Evolutionary conservation across 1,140 invertebrate species (phyloP).

Genomic region (Drosophila auraria): DNA sequence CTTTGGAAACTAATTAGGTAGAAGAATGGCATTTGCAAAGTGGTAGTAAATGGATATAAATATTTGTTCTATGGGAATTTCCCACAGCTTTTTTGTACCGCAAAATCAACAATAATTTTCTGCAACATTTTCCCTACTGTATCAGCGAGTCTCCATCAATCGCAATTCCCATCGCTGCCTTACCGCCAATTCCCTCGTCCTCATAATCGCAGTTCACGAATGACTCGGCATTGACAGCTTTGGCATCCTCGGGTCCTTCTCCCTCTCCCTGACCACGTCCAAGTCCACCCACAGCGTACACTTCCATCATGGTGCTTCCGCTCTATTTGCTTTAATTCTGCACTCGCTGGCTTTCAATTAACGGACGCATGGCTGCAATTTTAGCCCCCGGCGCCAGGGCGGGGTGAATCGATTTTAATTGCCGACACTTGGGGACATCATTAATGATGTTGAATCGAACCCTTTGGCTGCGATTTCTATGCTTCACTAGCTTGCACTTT

Average conservation of each 20-base stretch:
- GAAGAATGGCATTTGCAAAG: background rate
- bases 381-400: background rate
- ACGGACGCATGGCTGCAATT: conserved; percentile 25
- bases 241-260: conserved; percentile 1
- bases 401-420: conserved; percentile 56
- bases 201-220: conserved; percentile 50
- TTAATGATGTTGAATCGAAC: conserved; percentile 27
- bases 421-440: conserved; percentile 48
- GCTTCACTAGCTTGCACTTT: conserved; percentile 12
- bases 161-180: conserved; percentile 29
- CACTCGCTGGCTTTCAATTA: conserved; percentile 43
- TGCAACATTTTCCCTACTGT: background rate
- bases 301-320: conserved; percentile 54
- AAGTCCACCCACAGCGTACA: conserved; percentile 25
- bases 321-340: conserved; percentile 54
- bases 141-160: background rate
- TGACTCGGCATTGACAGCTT: conserved; percentile 15
- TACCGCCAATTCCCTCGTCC: conserved; percentile 75
- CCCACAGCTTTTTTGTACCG: background rate
- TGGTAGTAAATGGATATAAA: conserved; percentile 3
- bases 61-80: background rate
- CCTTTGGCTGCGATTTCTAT: conserved; percentile 22
- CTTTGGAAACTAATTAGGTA: background rate
- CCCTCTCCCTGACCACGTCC: background rate
- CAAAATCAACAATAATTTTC: conserved; percentile 2